Base-by-base conservation (phyloP, 2,113 vertebrate genomes). In the Trichechus manatus region DNA sequence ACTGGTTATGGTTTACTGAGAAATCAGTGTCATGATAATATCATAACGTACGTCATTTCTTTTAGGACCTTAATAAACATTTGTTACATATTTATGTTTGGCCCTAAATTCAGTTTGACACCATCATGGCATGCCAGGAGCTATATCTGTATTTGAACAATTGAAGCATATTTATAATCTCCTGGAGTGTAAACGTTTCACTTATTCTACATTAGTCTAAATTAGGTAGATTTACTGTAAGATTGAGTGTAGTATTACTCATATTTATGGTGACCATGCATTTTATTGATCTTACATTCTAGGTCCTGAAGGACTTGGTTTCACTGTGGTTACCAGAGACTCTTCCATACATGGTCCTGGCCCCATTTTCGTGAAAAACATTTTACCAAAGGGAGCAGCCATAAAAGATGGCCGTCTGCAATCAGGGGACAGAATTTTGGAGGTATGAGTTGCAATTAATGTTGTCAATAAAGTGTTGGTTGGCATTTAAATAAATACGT, bases 321-420 rank as follows among this genome's bases (percentile, higher is more conserved):
- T 99, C 97, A 99, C 99, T 1, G 99, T 99, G 8, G 99, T 99
- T 92, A 99, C 99, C 92, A 99, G 99, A 98, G 99, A 99, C 91
- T 99, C 99, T 78, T 99, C 99, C 50, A 98, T 99, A 11, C 99
- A 99, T 0, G 99, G 99, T 25, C 99, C 99, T 1, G 99, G 99
- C 56, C 99, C 99, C 0, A 99, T 99, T 98, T 99, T 99, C 44
- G 99, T 99, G 89, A 99, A 99, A 98, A 99, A 99, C 97, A 99
- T 99, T 98, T 98, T 99, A 39, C 99, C 99, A 27, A 99, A 99
- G 74, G 99, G 99, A 96, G 99, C 99, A 79, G 99, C 99, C 70
- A 98, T 99, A 93, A 99, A 99, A 98, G 99, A 99, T 95, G 99
- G 99, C 75, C 99, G 99, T 74, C 98, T 99, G 94, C 99, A 99